phyloP scores from a whole-genome alignment of 2,113 vertebrate species.

The Xiphophorus couchianus region DNA sequence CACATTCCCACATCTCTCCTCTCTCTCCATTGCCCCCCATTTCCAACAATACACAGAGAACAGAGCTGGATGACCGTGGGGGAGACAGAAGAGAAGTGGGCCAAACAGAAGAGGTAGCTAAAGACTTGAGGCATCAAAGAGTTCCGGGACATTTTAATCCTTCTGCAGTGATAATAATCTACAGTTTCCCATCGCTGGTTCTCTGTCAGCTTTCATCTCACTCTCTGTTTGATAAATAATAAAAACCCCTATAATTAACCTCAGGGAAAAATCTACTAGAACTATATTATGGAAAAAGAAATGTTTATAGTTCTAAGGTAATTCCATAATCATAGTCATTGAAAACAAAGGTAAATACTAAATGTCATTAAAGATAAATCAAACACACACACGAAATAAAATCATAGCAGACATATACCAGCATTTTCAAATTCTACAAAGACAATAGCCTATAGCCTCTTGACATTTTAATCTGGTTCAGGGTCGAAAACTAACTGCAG shows the following conservation, averaged over 20 bases:
- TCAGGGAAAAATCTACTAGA: not conserved
- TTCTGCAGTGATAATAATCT: constrained; percentile 13
- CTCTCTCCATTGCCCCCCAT: constrained; percentile 33
- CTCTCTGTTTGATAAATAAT: constrained; percentile 29
- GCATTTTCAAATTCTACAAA: not conserved
- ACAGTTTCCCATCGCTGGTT: constrained; percentile 20
- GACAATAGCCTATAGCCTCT: not conserved
- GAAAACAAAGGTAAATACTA: not conserved
- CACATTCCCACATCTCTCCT: constrained; percentile 38
- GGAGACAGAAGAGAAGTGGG: constrained; percentile 43
- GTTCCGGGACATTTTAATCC: constrained; percentile 46
- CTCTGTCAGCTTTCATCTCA: constrained; percentile 31
- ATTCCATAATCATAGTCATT: not conserved
- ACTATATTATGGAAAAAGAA: not conserved
- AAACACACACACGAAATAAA: not conserved
- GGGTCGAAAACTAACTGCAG: not conserved
- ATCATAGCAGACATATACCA: not conserved
- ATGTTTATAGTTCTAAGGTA: not conserved
- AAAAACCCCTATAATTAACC: constrained; percentile 26
- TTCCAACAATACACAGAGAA: constrained; percentile 45
- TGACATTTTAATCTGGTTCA: not conserved
- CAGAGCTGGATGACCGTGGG: constrained; percentile 35
- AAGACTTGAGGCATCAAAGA: constrained; percentile 58
- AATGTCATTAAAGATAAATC: not conserved
- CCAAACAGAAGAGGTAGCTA: constrained; percentile 44